phyloP scores from a whole-genome alignment of 2,113 vertebrate species.

The Poeciliopsis turrubarensis region DNA sequence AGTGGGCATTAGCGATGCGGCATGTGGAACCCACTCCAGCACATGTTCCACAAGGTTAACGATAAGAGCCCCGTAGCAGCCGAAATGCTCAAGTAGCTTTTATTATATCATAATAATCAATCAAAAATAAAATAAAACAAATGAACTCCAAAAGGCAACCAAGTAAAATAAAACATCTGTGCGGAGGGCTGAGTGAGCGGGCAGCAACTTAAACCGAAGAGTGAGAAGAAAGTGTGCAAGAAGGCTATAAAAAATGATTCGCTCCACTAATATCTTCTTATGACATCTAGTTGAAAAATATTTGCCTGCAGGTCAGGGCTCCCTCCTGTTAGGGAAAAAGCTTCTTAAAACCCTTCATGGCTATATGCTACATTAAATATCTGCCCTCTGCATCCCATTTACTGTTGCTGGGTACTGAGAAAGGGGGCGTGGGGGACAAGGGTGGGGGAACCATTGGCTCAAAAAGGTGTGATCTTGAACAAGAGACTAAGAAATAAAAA shows the following conservation, averaged over 20 bases:
- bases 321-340: conserved; percentile 72
- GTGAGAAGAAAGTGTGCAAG: conserved; percentile 17
- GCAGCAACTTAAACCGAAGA: conserved; percentile 56
- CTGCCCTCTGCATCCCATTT: conserved; percentile 72
- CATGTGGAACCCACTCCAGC: conserved; percentile 76
- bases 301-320: conserved; percentile 81
- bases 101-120: conserved; percentile 88
- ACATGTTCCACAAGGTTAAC: conserved; percentile 85
- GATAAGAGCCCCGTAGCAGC: conserved; percentile 81
- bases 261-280: conserved; percentile 76
- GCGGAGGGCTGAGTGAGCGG: conserved; percentile 41
- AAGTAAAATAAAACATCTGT: conserved; percentile 80
- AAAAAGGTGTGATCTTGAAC: conserved; percentile 15
- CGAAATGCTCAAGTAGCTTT: conserved; percentile 87
- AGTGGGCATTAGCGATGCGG: conserved; percentile 78
- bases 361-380: conserved; percentile 83
- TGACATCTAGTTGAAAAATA: conserved; percentile 83
- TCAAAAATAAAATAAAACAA: conserved; percentile 88
- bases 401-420: conserved; percentile 74
- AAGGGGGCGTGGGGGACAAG: background rate
- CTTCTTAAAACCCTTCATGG: conserved; percentile 77
- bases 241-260: conserved; percentile 55
- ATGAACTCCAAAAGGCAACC: conserved; percentile 81
- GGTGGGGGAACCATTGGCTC: background rate
- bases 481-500: background rate